Percentiles rank a stretch among this genome's conserved stretches.
These are phyloP conservation scores for Sebastiscus tertius DNA, from an alignment of 2,797 vertebrate species.

Conservation along the genomic window DNA sequence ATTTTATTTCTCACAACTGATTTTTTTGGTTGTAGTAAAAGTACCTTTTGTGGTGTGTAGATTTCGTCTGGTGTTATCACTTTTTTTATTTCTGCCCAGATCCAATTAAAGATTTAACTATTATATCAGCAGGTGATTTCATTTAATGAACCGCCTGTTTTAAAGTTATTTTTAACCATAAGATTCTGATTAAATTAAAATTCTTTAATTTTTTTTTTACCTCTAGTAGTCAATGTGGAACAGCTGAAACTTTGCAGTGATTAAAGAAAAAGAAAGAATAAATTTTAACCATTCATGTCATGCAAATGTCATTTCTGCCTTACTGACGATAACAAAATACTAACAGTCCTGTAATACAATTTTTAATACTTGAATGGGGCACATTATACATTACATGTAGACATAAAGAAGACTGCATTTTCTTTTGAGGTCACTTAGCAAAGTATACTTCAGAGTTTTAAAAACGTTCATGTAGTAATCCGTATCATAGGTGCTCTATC, in stretches of 20 bases:
- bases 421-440: conserved; percentile 19
- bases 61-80: conserved; percentile 80
- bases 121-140: conserved; percentile 5
- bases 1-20: conserved; percentile 77
- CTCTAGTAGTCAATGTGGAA: neutral
- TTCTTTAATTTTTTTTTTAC: neutral
- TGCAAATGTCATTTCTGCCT: conserved; percentile 73
- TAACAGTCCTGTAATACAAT: conserved; percentile 46
- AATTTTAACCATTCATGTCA: conserved; percentile 44
- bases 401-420: neutral
- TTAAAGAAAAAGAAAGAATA: conserved; percentile 20
- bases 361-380: conserved; percentile 52
- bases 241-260: conserved; percentile 1
- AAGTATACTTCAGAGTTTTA: conserved; percentile 19
- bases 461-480: conserved; percentile 38
- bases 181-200: neutral
- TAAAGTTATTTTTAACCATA: conserved; percentile 80
- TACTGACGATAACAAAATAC: conserved; percentile 60
- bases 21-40: conserved; percentile 75
- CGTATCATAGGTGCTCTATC: conserved; percentile 56
- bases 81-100: conserved; percentile 76
- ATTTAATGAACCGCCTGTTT: conserved; percentile 43
- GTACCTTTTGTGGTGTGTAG: conserved; percentile 77
- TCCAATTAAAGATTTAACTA: conserved; percentile 66
- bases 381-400: neutral